Conservation (phyloP, 1,140 invertebrate genomes). For the Macrosteles quadrilineatus region DNA sequence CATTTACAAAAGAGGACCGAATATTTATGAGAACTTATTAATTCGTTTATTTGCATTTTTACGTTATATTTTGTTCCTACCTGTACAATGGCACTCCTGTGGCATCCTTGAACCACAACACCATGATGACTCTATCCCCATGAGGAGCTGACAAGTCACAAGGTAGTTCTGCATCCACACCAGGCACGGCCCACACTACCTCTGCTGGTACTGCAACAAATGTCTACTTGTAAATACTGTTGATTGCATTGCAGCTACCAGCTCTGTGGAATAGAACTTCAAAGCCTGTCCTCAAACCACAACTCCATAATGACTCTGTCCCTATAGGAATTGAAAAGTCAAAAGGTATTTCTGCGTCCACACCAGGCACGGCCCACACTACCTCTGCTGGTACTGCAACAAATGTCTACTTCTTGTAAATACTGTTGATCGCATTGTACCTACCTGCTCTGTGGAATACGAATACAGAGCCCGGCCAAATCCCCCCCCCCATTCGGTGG, state of each 20-base stretch:
- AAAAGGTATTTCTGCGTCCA: constrained; percentile 60
- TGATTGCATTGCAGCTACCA: too few relatives aligned
- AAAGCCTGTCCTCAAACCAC: too few relatives aligned
- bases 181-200: constrained; percentile 39
- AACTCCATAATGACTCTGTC: constrained; percentile 69
- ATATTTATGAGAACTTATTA: neutral
- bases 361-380: constrained; percentile 39
- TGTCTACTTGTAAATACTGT: too few relatives aligned
- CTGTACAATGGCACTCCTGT: constrained; percentile 58
- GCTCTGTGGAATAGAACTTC: too few relatives aligned
- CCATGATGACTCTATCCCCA: constrained; percentile 65
- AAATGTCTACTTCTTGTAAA: constrained; percentile 10
- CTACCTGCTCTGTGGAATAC: too few relatives aligned
- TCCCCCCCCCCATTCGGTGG: too few relatives aligned
- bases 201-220: constrained; percentile 37
- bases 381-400: constrained; percentile 37
- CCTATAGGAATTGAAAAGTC: constrained; percentile 59
- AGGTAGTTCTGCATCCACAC: constrained; percentile 55
- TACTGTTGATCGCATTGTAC: too few relatives aligned
- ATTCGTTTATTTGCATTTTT: neutral
- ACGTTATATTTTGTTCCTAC: too few relatives aligned
- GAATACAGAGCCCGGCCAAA: too few relatives aligned
- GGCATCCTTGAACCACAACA: constrained; percentile 72
- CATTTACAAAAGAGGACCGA: too few relatives aligned
- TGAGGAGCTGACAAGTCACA: constrained; percentile 62